These are phyloP conservation scores for Drosophila albomicans DNA, from an alignment of 1,140 invertebrate species.

Conservation along the genomic window DNA sequence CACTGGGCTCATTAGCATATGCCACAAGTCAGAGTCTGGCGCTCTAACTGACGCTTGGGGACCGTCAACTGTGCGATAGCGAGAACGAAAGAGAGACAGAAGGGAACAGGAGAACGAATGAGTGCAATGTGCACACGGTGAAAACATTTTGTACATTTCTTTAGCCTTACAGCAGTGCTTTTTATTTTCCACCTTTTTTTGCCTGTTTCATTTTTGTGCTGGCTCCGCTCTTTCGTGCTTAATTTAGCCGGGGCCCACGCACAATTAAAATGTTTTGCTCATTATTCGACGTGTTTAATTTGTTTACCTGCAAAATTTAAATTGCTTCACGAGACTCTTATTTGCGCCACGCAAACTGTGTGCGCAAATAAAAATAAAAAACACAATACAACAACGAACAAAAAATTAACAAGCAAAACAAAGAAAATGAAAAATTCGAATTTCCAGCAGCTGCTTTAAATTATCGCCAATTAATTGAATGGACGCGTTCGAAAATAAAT, in stretches of 20 bases:
- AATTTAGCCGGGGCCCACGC: conserved; percentile 46
- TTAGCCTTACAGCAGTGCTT: conserved; percentile 12
- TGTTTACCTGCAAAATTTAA: conserved; percentile 52
- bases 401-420: conserved; percentile 18
- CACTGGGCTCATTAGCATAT: conserved; percentile 77
- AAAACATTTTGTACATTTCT: conserved; percentile 51
- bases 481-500: conserved; percentile 33
- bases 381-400: too few species aligned
- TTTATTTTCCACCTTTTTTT: conserved; percentile 16
- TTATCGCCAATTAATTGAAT: conserved; percentile 65
- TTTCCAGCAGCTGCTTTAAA: conserved; percentile 62
- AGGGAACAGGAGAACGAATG: not conserved
- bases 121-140: conserved; percentile 20
- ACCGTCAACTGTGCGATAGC: conserved; percentile 17
- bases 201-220: not conserved
- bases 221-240: conserved; percentile 35
- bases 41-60: conserved; percentile 54
- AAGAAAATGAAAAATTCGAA: conserved; percentile 29
- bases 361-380: conserved; percentile 12
- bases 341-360: conserved; percentile 5
- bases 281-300: conserved; percentile 57
- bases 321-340: conserved; percentile 8
- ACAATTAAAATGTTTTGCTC: conserved; percentile 57
- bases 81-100: not conserved
- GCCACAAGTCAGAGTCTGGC: conserved; percentile 65